Percentiles rank a stretch among this genome's conserved stretches.
Conservation (phyloP, 2,113 vertebrate genomes). For the Theristicus caerulescens region DNA sequence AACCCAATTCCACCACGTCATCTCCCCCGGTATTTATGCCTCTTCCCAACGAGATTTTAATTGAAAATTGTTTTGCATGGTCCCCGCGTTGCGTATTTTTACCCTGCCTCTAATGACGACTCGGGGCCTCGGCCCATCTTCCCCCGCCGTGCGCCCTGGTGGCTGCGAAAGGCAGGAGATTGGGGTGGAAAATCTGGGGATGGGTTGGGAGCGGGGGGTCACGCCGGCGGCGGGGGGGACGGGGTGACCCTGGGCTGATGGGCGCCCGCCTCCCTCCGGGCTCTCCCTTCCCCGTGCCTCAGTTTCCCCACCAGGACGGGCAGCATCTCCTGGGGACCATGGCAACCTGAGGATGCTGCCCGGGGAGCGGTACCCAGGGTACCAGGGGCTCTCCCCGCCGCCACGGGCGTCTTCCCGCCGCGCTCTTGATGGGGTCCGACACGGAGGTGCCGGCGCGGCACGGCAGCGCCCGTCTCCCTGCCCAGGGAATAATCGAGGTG, state of each 20-base stretch:
- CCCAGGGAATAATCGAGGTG: constrained; percentile 64
- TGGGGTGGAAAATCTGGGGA: not conserved
- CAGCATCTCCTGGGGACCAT: not conserved
- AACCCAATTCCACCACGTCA: not conserved
- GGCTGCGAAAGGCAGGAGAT: not conserved
- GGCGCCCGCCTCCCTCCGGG: not conserved
- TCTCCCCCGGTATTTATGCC: constrained; percentile 31
- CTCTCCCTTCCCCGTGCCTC: not conserved
- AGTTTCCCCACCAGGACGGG: not conserved
- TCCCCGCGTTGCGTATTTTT: not conserved
- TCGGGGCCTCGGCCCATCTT: not conserved
- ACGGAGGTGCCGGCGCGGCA: not conserved
- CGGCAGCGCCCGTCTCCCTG: not conserved
- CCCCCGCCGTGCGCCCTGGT: not conserved
- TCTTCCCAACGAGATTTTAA: constrained; percentile 56
- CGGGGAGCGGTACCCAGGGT: not conserved
- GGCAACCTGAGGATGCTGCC: not conserved
- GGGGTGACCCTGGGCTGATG: not conserved
- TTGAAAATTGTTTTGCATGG: constrained; percentile 46
- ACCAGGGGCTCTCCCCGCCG: no score
- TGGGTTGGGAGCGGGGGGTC: not conserved
- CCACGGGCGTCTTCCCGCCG: not conserved
- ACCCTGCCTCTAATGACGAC: not conserved
- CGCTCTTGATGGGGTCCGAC: not conserved
- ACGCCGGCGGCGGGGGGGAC: rapidly evolving